A percentile compares a stretch with the other conserved stretches of the same genome.
Evolutionary conservation across 1,140 invertebrate species (phyloP).

Genomic region (Parasteatoda tepidariorum): DNA sequence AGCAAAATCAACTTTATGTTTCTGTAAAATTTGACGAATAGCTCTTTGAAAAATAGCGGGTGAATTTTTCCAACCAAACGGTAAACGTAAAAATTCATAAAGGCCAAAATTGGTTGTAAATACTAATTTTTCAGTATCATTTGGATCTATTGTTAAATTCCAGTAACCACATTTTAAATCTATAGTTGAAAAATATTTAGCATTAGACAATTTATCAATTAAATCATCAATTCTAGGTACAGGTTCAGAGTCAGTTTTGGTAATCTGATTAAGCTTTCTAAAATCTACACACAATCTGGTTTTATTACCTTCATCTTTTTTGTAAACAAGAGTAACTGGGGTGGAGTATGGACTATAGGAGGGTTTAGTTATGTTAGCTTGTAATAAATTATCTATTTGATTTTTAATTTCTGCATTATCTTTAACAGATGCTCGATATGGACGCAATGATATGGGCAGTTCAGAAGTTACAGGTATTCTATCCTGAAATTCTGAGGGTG

Average conservation of each 20-base stretch:
- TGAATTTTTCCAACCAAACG: no score
- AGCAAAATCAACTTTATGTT: no score
- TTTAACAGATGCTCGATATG: constrained; percentile 15
- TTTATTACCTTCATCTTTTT: no score
- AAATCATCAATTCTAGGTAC: not conserved
- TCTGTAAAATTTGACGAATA: constrained; percentile 63
- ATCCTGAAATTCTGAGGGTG: constrained; percentile 5
- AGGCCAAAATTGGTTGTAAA: constrained; percentile 54
- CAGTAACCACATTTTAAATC: not conserved
- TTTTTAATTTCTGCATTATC: constrained; percentile 29
- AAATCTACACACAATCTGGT: no score
- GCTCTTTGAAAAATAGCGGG: constrained; percentile 65
- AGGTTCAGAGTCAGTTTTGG: no score
- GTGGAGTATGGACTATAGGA: constrained; percentile 36
- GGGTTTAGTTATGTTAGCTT: constrained; percentile 10
- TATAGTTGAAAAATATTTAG: constrained; percentile 9
- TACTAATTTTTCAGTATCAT: constrained; percentile 60
- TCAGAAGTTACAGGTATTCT: constrained; percentile 19
- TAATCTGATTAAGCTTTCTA: constrained; percentile 3
- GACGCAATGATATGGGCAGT: constrained; percentile 18
- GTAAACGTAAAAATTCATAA: no score
- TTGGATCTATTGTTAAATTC: not conserved
- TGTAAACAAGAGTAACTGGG: constrained; percentile 11
- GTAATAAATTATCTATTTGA: constrained; percentile 26
- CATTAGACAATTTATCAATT: not conserved